phyloP scores from a whole-genome alignment of 2,113 vertebrate genomes.

The Illadopsis cleaveri region DNA sequence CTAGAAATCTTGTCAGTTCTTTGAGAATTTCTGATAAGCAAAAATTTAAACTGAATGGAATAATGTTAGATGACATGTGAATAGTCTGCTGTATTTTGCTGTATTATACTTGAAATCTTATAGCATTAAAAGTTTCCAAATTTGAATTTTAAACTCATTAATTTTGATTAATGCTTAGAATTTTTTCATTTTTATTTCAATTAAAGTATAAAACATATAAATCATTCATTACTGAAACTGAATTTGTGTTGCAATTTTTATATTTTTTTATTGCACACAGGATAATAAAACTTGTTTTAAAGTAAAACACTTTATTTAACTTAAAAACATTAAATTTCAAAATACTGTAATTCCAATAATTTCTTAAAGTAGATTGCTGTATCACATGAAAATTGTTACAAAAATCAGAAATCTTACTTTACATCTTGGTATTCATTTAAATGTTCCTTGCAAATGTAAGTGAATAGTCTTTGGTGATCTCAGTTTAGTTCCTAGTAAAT shows the following conservation, averaged over 20 bases:
- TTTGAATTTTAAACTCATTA: accelerated
- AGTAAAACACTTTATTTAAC: neutral
- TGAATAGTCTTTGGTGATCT: constrained; percentile 62
- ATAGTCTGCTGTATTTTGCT: neutral
- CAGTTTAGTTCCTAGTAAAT: constrained; percentile 75
- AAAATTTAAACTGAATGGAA: neutral
- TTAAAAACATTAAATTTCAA: neutral
- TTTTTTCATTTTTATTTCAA: neutral
- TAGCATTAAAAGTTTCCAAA: neutral
- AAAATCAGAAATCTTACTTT: neutral
- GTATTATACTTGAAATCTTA: neutral
- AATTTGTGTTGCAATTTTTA: neutral
- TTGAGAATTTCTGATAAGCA: neutral
- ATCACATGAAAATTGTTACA: neutral
- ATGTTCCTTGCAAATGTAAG: constrained; percentile 57
- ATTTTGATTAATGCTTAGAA: neutral
- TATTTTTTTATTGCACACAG: neutral
- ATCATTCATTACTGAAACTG: accelerated
- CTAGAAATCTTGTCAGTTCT: neutral
- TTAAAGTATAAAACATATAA: neutral
- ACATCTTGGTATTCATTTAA: neutral
- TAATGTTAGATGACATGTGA: neutral
- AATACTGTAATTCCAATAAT: neutral
- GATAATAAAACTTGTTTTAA: neutral
- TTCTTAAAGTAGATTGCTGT: neutral